phyloP scores from a whole-genome alignment of 2,888 invertebrate genomes.

The Cheilosia pagana region DNA sequence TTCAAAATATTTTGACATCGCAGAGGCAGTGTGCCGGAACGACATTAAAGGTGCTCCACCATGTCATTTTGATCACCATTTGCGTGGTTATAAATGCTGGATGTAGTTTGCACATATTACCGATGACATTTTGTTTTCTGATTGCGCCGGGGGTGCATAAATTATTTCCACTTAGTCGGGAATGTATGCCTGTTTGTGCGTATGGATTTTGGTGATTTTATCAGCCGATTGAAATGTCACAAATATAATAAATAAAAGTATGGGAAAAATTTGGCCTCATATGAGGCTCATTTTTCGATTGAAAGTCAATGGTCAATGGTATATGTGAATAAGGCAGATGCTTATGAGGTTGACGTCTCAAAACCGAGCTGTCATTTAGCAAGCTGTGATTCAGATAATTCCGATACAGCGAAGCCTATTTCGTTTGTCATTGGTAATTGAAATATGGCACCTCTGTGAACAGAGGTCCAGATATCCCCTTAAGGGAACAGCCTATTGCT shows the following conservation, averaged over 20 bases:
- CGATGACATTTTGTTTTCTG: slow-evolving; percentile 65
- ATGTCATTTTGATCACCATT: slow-evolving; percentile 63
- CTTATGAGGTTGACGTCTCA: too few relatives aligned
- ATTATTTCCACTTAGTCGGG: slow-evolving; percentile 25
- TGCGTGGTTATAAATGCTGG: slow-evolving; percentile 32
- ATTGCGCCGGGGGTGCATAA: slow-evolving; percentile 61
- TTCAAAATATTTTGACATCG: slow-evolving; percentile 73
- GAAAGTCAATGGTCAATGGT: too few relatives aligned
- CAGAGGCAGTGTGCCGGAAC: slow-evolving; percentile 55
- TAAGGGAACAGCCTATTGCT: too few relatives aligned
- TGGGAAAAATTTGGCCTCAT: too few relatives aligned
- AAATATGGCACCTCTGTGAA: too few relatives aligned
- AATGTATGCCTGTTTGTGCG: background rate
- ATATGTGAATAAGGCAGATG: too few relatives aligned
- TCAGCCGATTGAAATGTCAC: slow-evolving; percentile 1
- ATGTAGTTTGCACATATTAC: slow-evolving; percentile 45
- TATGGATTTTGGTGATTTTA: background rate
- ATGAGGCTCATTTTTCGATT: too few relatives aligned
- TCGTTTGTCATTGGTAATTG: too few relatives aligned
- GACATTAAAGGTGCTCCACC: slow-evolving; percentile 65
- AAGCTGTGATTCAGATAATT: too few relatives aligned
- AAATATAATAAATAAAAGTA: background rate
- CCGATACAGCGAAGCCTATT: too few relatives aligned
- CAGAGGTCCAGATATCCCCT: too few relatives aligned
- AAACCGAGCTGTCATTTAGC: too few relatives aligned